Evolutionary conservation across 1,140 invertebrate species (phyloP), one percentile per base, ranked within the genome.

Genomic region (Holcopasites calliopsidis): DNA sequence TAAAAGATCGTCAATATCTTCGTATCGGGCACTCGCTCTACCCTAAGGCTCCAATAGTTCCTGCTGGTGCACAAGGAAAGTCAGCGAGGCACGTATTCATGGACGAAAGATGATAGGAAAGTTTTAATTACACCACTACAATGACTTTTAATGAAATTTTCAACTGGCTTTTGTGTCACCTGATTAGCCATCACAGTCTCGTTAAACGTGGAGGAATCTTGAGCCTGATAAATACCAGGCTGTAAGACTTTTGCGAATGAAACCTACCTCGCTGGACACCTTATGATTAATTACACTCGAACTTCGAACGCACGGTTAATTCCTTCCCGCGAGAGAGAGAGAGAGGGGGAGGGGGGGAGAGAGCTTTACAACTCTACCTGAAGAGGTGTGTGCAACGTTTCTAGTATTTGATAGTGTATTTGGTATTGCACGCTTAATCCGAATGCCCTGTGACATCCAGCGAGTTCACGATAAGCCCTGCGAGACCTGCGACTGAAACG

Each of bases 51-150:
- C n/a, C n/a, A n/a, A n/a, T n/a, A n/a, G n/a, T n/a, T n/a, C n/a
- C n/a, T n/a, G n/a, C n/a, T n/a, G n/a, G n/a, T n/a, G n/a, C n/a
- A n/a, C n/a, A n/a, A n/a, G 26, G 16, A 40, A 73, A 54, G 38
- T 35, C 10, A 42, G 26, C 16, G 33, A 5, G n/a, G 26, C 61
- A 33, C 61, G 71, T 73, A 73, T 66, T 66, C 61, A 31, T 50
- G 70, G 65, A 65, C 38, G 31, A 54, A 64, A 64, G 71, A 65
- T 21, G 71, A 23, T 21, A 74, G 44, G 28, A 47, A 74, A 74
- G 71, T 74, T 74, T 74, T 74, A 74, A 74, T 74, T 74, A 55
- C 38, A 35, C 64, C n/a, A 44, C 66, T 74, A 55, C 55, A 42
- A 28, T 35, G 66, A 74, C 49, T 65, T 74, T 65, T 74, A 74